Percentiles rank a stretch among this genome's conserved stretches.
These are phyloP conservation scores for Sclerodermus sp. DNA, from an alignment of 2,888 invertebrate genomes.

Conservation along the genomic window DNA sequence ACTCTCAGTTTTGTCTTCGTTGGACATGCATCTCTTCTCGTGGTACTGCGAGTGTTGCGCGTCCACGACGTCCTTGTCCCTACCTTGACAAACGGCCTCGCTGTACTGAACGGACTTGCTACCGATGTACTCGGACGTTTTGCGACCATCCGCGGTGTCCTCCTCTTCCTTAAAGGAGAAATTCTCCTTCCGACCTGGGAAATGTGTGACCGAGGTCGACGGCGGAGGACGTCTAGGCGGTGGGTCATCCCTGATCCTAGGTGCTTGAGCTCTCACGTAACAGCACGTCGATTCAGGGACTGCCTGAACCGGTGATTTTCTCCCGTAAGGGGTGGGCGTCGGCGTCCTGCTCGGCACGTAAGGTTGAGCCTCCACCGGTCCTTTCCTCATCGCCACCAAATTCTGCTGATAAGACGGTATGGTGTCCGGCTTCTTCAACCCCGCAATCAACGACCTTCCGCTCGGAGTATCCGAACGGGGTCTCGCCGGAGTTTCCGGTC, in stretches of 20 bases:
- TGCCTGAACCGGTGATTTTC: constrained; percentile 72
- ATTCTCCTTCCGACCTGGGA: constrained; percentile 43
- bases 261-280: constrained; percentile 65
- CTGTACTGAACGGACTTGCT: constrained; percentile 51
- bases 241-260: constrained; percentile 63
- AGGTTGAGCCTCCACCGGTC: constrained; percentile 40
- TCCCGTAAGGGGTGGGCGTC: constrained; percentile 56
- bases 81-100: constrained; percentile 40
- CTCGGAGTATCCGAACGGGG: constrained; percentile 67
- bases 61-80: constrained; percentile 17
- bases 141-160: constrained; percentile 52
- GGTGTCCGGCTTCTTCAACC: constrained; percentile 71
- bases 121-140: constrained; percentile 46
- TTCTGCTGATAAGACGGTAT: constrained; percentile 81
- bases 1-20: constrained; percentile 34
- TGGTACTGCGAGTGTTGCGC: constrained; percentile 26
- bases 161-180: constrained; percentile 50
- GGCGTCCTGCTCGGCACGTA: constrained; percentile 50
- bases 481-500: constrained; percentile 67
- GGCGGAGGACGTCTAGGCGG: constrained; percentile 34
- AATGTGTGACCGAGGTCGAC: constrained; percentile 12
- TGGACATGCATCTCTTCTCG: constrained; percentile 27
- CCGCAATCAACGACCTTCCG: constrained; percentile 38
- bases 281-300: constrained; percentile 61
- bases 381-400: constrained; percentile 63